Conservation (phyloP, 2,888 invertebrate genomes). For the Ceramica pisi region DNA sequence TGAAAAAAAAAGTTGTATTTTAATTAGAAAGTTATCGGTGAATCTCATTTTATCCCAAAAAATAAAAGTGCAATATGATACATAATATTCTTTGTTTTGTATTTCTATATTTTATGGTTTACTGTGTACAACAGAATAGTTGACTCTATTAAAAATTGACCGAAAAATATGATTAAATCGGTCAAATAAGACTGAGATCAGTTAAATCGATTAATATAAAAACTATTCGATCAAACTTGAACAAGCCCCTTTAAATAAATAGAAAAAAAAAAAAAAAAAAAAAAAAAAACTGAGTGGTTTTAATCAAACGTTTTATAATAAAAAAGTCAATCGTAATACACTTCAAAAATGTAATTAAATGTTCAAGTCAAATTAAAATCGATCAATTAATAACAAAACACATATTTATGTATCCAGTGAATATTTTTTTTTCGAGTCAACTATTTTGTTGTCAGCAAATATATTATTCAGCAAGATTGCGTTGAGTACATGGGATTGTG, state of each 20-base stretch:
- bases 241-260: too few relatives aligned
- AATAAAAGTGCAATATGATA: constrained; percentile 60
- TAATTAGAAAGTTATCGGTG: constrained; percentile 40
- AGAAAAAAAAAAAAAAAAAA: too few relatives aligned
- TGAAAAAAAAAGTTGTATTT: constrained; percentile 38
- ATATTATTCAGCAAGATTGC: constrained; percentile 31
- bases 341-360: constrained; percentile 6
- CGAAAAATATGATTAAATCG: not conserved
- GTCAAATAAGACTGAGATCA: not conserved
- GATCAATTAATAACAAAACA: constrained; percentile 4
- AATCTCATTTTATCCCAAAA: constrained; percentile 69
- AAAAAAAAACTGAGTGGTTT: too few relatives aligned
- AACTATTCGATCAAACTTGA: not conserved
- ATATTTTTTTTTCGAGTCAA: constrained; percentile 14
- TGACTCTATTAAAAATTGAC: not conserved
- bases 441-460: constrained; percentile 15
- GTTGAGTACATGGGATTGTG: constrained; percentile 67
- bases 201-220: not conserved
- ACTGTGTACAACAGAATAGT: constrained; percentile 27
- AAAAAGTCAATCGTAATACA: not conserved
- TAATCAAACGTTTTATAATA: not conserved
- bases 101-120: constrained; percentile 19
- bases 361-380: constrained; percentile 26
- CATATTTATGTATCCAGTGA: too few relatives aligned
- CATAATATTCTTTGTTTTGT: constrained; percentile 37